Conservation (phyloP, 2,797 vertebrate species). For the Parauchenoglanis punctatus region DNA sequence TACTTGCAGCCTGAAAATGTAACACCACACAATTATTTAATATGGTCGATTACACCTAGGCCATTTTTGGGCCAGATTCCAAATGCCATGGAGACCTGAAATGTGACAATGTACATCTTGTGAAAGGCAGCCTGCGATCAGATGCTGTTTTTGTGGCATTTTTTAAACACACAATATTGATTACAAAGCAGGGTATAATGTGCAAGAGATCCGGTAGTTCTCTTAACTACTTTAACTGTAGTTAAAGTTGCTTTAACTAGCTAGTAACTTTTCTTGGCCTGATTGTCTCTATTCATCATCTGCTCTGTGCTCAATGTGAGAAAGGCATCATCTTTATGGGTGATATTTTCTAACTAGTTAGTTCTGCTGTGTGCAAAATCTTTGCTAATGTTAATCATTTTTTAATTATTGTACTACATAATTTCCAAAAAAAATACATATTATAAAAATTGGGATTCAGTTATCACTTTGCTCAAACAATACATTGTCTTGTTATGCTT, state of each 20-base stretch:
- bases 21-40: neutral
- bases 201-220: neutral
- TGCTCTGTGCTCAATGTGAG: neutral
- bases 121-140: neutral
- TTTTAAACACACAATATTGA: neutral
- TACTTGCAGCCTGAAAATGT: neutral
- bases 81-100: constrained; percentile 6
- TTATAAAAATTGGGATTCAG: neutral
- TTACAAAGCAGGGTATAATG: neutral
- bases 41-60: neutral
- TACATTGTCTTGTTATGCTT: neutral
- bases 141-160: neutral
- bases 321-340: constrained; percentile 5
- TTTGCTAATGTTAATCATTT: neutral
- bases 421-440: neutral
- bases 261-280: neutral
- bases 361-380: neutral
- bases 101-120: neutral
- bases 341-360: neutral
- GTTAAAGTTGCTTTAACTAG: neutral
- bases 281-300: neutral
- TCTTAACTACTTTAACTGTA: neutral
- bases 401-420: neutral
- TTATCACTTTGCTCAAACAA: neutral
- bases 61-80: constrained; percentile 14